These are phyloP conservation scores for Agonopterix alstromeriana DNA, from an alignment of 2,888 invertebrate species.

Conservation along the genomic window DNA sequence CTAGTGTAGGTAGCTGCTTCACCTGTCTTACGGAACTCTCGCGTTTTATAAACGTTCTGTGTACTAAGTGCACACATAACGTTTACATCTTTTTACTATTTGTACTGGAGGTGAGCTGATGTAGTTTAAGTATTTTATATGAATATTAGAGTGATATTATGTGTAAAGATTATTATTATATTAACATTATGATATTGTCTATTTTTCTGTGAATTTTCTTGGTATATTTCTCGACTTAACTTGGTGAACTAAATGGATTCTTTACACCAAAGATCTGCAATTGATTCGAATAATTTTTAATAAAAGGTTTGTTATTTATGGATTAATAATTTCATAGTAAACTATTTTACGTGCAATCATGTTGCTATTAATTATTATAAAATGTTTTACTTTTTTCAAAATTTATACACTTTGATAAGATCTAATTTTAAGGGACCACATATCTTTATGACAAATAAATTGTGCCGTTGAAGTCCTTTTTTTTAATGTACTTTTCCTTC, in stretches of 20 bases:
- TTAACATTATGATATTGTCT: slow-evolving; percentile 28
- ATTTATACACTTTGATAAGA: not conserved
- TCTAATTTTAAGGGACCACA: slow-evolving; percentile 39
- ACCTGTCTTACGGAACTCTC: slow-evolving; percentile 41
- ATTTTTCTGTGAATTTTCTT: slow-evolving; percentile 11
- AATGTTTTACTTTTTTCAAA: no score
- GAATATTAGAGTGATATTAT: slow-evolving; percentile 58
- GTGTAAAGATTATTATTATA: slow-evolving; percentile 40
- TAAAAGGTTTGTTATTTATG: not conserved
- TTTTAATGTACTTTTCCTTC: slow-evolving; percentile 10
- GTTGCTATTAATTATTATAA: slow-evolving; percentile 12
- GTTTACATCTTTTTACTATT: slow-evolving; percentile 3
- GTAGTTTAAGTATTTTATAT: slow-evolving; percentile 33
- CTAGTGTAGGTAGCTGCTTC: no score
- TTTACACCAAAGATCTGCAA: slow-evolving; percentile 33
- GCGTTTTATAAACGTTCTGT: slow-evolving; percentile 8
- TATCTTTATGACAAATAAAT: slow-evolving; percentile 46
- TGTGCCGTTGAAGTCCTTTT: slow-evolving; percentile 39
- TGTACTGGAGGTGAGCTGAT: not conserved
- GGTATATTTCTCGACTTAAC: slow-evolving; percentile 12
- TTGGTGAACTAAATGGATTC: slow-evolving; percentile 5
- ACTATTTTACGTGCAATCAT: no score
- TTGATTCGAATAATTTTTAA: not conserved
- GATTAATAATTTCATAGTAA: not conserved
- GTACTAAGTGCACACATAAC: slow-evolving; percentile 27